Conservation (phyloP, 53 echinoderm and acorn worm species). For the Hippasteria phrygiana region DNA sequence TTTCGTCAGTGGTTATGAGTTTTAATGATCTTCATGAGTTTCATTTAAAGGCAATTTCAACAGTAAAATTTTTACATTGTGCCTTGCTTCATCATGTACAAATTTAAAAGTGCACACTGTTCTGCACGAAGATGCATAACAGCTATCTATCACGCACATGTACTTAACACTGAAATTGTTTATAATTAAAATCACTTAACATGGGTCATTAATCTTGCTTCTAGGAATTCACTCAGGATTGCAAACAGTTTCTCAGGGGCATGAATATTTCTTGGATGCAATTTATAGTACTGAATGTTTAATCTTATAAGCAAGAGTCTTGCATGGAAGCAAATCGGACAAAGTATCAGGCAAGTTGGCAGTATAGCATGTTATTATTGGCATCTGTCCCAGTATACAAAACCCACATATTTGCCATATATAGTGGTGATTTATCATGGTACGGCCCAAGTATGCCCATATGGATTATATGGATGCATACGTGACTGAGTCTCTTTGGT, state of each 20-base stretch:
- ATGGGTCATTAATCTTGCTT: background rate
- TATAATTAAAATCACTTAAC: slow-evolving; percentile 1
- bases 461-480: background rate
- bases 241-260: background rate
- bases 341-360: background rate
- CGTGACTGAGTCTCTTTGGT: background rate
- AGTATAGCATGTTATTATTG: slow-evolving; percentile 28
- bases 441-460: background rate
- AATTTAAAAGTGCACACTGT: no score
- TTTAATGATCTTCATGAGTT: no score
- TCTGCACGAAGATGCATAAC: no score
- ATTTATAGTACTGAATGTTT: background rate
- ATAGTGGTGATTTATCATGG: background rate
- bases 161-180: background rate
- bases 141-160: background rate
- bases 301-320: background rate
- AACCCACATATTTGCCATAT: slow-evolving; percentile 19
- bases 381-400: slow-evolving; percentile 16
- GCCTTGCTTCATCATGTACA: no score
- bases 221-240: background rate
- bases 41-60: no score
- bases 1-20: no score
- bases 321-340: background rate
- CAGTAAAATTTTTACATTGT: no score
- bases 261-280: background rate